Evolutionary conservation across 2,113 vertebrate genomes (phyloP), one percentile per base, ranked within the genome.

Genomic region (Phaethornis superciliosus): DNA sequence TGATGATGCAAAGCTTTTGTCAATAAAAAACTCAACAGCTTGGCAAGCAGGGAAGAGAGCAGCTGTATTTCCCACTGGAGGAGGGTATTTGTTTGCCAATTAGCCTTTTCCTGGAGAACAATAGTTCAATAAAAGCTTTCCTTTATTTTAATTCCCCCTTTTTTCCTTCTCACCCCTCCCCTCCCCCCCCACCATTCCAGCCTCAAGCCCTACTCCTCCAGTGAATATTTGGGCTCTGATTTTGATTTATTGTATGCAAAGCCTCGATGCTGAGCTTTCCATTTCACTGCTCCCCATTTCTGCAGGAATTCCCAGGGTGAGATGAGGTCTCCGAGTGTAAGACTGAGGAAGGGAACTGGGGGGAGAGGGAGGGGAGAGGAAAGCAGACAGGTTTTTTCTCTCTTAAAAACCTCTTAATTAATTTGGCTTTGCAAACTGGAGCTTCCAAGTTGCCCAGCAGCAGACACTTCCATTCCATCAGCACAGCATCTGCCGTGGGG

Each of bases 221-320:
- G 23, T 80, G 68, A 95, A 49, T 92, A 88, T 91, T 46, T 81
- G 81, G 80, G 51, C 85, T 81, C 18, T 69, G 96, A 91, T 86
- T 92, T 81, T 81, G 82, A 92, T 95, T 95, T 94, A 96, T 65
- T 3, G 0, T 85, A 93, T 89, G 92, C 90, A 94, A 93, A 96
- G 90, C 72, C 51, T 83, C 62, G 11, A n/a, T 92, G 81, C 96
- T 86, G 69, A 89, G 89, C 63, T 95, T 96, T 95, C 96, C 96
- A 85, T 95, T 90, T 71, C 95, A 71, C 46, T 86, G 83, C 92
- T 93, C 89, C 83, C 85, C 65, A 33, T 93, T 95, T 93, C 94
- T 90, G 87, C 84, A 77, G 65, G 94, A 95, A 97, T 96, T 95
- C 91, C 94, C 0, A 0, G 65, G 84, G 81, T 69, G 32, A 88